A percentile compares a stretch with the other conserved stretches of the same genome.
Evolutionary conservation across 2,113 vertebrate genomes (phyloP).

Genomic region (Notarius quadriscutis): DNA sequence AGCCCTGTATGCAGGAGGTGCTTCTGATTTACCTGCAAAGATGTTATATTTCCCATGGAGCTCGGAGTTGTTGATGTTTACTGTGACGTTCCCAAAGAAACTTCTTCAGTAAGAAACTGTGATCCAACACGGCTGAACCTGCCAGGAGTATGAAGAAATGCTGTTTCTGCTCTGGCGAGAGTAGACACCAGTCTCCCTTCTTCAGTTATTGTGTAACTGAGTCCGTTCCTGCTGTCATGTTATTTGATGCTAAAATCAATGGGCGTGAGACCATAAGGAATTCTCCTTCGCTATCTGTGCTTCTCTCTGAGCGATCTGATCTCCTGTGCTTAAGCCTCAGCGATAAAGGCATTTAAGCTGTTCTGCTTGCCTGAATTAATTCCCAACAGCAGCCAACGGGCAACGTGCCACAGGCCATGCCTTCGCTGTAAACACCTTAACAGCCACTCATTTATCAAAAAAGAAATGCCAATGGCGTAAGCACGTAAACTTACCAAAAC

Average conservation of each 20-base stretch:
- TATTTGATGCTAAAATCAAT: conserved; percentile 57
- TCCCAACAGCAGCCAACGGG: conserved; percentile 49
- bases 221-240: conserved; percentile 19
- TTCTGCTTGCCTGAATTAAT: conserved; percentile 60
- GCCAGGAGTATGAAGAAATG: background rate
- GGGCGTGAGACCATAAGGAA: conserved; percentile 31
- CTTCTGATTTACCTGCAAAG: background rate
- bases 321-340: conserved; percentile 45
- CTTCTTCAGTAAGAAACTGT: background rate
- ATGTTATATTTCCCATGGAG: too few relatives aligned
- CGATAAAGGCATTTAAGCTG: conserved; percentile 40
- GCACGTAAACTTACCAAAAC: background rate
- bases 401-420: conserved; percentile 33
- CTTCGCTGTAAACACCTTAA: conserved; percentile 38
- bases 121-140: background rate
- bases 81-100: background rate
- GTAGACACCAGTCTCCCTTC: background rate
- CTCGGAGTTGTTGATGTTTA: background rate
- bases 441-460: conserved; percentile 14
- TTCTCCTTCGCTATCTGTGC: conserved; percentile 26
- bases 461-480: background rate
- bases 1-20: background rate
- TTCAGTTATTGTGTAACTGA: conserved; percentile 20
- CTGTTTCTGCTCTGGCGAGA: background rate
- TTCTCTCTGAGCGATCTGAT: conserved; percentile 50